Conservation (phyloP, 2,888 invertebrate genomes). For the Spodoptera littoralis region DNA sequence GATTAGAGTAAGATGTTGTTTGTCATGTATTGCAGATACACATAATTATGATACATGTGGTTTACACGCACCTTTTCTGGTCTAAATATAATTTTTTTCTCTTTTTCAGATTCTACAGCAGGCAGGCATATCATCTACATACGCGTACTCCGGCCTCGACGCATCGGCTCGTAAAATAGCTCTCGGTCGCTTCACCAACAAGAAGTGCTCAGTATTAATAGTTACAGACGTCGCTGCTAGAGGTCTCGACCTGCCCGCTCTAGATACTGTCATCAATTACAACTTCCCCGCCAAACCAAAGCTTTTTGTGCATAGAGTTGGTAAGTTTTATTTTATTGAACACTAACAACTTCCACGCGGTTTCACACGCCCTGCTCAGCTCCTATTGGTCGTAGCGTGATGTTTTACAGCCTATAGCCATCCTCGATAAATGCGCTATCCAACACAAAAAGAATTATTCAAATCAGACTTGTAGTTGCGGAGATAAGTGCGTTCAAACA, state of each 20-base stretch:
- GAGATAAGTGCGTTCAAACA: too few species aligned
- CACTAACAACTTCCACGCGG: too few species aligned
- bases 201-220: constrained; percentile 94
- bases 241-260: constrained; percentile 98
- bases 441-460: too few species aligned
- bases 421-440: too few species aligned
- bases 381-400: too few species aligned
- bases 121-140: constrained; percentile 94
- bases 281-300: constrained; percentile 99
- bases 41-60: too few species aligned
- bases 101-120: constrained; percentile 90
- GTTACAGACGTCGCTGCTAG: constrained; percentile 99
- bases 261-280: constrained; percentile 98
- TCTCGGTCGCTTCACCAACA: constrained; percentile 95
- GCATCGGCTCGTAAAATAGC: constrained; percentile 98
- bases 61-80: neutral
- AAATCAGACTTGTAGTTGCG: too few species aligned
- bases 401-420: too few species aligned
- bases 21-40: too few species aligned
- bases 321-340: constrained; percentile 85
- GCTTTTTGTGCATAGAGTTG: constrained; percentile 99
- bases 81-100: constrained; percentile 29
- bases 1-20: neutral
- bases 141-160: constrained; percentile 98
- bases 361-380: too few species aligned